phyloP scores from a whole-genome alignment of 37 sponge, comb jelly and placozoan genomes.

The Geodia barretti region DNA sequence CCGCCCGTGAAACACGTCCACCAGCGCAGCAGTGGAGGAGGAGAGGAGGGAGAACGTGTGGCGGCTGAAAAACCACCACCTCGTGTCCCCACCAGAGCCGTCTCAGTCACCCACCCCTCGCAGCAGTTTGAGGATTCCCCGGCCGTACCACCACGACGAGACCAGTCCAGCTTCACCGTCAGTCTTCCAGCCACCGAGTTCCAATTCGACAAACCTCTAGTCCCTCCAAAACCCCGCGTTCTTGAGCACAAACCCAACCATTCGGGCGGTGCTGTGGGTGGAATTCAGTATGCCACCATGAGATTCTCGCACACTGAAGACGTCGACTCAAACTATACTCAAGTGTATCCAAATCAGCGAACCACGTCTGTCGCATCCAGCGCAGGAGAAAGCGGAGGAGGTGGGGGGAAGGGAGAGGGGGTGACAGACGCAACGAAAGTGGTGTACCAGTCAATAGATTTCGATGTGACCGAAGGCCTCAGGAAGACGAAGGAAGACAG shows the following conservation, averaged over 20 bases:
- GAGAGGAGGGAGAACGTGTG: too few relatives aligned
- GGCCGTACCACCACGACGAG: not conserved
- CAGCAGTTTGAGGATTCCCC: not conserved
- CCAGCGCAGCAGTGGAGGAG: not conserved
- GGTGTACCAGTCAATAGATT: not conserved
- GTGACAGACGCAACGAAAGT: not conserved
- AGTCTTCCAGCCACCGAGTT: conserved; percentile 17
- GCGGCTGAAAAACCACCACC: too few relatives aligned
- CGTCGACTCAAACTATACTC: not conserved
- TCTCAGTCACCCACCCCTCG: too few relatives aligned
- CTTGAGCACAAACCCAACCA: not conserved
- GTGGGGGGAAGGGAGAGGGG: not conserved
- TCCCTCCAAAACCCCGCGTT: conserved; percentile 39
- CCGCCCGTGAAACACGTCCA: not conserved
- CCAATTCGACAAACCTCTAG: conserved; percentile 17
- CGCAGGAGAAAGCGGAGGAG: not conserved
- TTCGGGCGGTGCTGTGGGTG: not conserved
- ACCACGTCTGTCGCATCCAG: not conserved
- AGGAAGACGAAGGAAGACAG: not conserved
- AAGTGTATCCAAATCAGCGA: not conserved
- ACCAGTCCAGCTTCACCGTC: conserved; percentile 2
- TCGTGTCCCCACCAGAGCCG: not conserved
- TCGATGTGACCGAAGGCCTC: not conserved
- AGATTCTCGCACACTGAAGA: not conserved
- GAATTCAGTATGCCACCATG: conserved; percentile 2